A percentile compares a stretch with the other conserved stretches of the same genome.
Conservation (phyloP, 2,888 invertebrate species). For the Clitarchus hookeri region DNA sequence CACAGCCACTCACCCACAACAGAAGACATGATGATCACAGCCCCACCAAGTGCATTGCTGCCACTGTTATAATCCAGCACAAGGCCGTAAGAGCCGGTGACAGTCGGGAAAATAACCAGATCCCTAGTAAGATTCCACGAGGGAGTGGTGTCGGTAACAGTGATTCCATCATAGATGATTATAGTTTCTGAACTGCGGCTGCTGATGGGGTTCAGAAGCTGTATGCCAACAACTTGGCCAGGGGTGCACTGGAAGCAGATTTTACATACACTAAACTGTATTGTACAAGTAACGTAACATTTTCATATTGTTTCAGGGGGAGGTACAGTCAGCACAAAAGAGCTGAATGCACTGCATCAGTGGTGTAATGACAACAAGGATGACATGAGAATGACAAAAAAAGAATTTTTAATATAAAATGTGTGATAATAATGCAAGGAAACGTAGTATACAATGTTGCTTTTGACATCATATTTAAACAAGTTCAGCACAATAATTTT, state of each 20-base stretch:
- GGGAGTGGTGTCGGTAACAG: conserved; percentile 59
- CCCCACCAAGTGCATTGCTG: conserved; percentile 75
- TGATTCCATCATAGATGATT: conserved; percentile 75
- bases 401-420: no score
- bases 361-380: no score
- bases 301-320: no score
- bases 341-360: no score
- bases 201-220: conserved; percentile 88
- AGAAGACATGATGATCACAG: conserved; percentile 77
- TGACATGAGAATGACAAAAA: no score
- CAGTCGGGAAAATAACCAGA: conserved; percentile 86
- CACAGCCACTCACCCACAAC: conserved; percentile 57
- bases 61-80: conserved; percentile 83
- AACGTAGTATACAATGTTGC: no score
- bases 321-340: no score
- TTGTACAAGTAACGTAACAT: no score
- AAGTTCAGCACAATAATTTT: no score
- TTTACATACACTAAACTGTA: no score
- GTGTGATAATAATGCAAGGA: no score
- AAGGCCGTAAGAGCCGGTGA: conserved; percentile 81
- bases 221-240: conserved; percentile 85
- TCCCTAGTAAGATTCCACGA: conserved; percentile 82
- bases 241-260: conserved; percentile 65
- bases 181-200: conserved; percentile 86
- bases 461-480: no score